Evolutionary conservation across 1,140 invertebrate species (phyloP), one percentile per base, ranked within the genome.

Genomic region (Drosophila sechellia): DNA sequence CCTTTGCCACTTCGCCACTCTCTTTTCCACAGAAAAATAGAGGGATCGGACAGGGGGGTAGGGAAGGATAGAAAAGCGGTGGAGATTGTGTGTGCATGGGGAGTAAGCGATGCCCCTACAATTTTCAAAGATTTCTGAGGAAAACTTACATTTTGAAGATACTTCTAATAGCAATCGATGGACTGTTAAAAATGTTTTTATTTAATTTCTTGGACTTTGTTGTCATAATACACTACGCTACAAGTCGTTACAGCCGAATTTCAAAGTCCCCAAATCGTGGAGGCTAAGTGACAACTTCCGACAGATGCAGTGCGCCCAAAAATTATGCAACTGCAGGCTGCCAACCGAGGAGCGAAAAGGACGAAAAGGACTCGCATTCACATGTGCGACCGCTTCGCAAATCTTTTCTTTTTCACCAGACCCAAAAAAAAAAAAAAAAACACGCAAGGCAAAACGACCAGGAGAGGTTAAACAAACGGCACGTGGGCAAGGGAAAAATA

Each of bases 341-440:
- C 22, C 25, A 20, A 13, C 46, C 11, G 8, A 52, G 20, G 12
- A 46, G 25, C 13, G 6, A 55, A 35, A 42, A 42, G 20, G 43
- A 73, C 50, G 27, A 34, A 31, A 34, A 55, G 58, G 52, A 50
- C 59, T 52, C 35, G 49, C 37, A 54, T 54, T 55, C 64, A 79
- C 80, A 86, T 79, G 46, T 86, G 83, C 79, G 75, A 64, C 65
- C 75, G 75, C 75, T 79, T 59, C 48, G 83, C 84, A 87, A 89
- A 83, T 79, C 79, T 86, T 86, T 87, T 76, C 71, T 76, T 77
- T 27, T 69, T 53, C n/a, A 43, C 43, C 34, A 53, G 48, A n/a
- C 27, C 27, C 27, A 34, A 50, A 49, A 50, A 34, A 17, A 50
- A 49, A 50, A 34, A 17, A 49, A 25, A 11, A 46, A 15, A 11